Evolutionary conservation across 1,140 invertebrate species (phyloP).

Genomic region (Drosophila nigromelanica): DNA sequence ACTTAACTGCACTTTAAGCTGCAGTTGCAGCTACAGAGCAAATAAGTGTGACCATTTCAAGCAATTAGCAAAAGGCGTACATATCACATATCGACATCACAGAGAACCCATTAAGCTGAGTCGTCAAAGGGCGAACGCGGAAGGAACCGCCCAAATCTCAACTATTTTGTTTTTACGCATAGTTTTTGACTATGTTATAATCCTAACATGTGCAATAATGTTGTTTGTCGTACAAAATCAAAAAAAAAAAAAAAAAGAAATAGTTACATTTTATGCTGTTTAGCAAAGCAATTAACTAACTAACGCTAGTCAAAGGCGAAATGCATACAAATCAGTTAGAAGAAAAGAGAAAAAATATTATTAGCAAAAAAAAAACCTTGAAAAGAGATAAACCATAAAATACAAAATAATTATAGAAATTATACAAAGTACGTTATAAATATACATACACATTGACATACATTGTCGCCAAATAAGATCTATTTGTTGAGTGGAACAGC

Average conservation of each 20-base stretch:
- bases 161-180: constrained; percentile 38
- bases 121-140: not conserved
- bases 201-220: constrained; percentile 73
- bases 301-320: constrained; percentile 58
- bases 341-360: constrained; percentile 11
- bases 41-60: constrained; percentile 35
- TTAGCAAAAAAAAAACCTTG: constrained; percentile 27
- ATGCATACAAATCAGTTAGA: constrained; percentile 31
- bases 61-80: constrained; percentile 40
- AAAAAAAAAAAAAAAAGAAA: constrained; percentile 33
- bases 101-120: not conserved
- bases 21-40: not conserved
- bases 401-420: constrained; percentile 59
- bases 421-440: constrained; percentile 57
- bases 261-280: constrained; percentile 77
- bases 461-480: not conserved
- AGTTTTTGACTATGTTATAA: constrained; percentile 48
- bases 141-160: constrained; percentile 21
- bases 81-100: constrained; percentile 43
- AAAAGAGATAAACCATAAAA: constrained; percentile 46
- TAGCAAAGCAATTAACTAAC: constrained; percentile 64
- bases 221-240: constrained; percentile 59
- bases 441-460: constrained; percentile 50
- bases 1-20: constrained; percentile 7
- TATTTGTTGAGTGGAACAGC: not conserved